Base-by-base conservation (phyloP, 2,797 vertebrate species). In the Galaxias olidus region DNA sequence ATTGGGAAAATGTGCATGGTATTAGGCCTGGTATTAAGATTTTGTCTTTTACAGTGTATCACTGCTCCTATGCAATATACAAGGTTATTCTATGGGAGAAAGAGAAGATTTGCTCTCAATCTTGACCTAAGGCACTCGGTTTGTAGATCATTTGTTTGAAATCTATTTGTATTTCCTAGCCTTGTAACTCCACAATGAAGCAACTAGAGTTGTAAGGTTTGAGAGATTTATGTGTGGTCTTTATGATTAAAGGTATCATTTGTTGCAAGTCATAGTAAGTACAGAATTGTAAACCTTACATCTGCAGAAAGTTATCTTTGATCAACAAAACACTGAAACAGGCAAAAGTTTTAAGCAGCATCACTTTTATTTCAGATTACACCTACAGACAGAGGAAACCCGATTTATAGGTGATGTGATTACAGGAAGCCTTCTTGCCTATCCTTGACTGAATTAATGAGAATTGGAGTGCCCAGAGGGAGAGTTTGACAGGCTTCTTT, bases 401-500 rank as follows among this genome's bases (percentile, higher is more conserved):
- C 30, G 30, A 30, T 30, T 30, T 3, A 30, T 30, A 30, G 30
- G 30, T 30, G 30, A 30, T 30, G 6, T 30, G 30, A 30, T 30
- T 30, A 30, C 30, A 30, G 30, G 30, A 30, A 30, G 30, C 2
- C 6, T 3, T 30, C 30, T 30, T 30, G 30, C 30, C 30, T 6
- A n/a, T 30, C 30, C 30, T 2, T 30, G 30, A 3, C 30, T 30
- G 50, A 63, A 63, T 47, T 66, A 63, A 72, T 71, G 69, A 79
- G 69, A 50, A 71, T 64, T 69, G 52, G 48, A 65, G 61, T 61
- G 61, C 58, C 30, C 47, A 14, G 40, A 59, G 42, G 57, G 48
- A 61, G 72, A 66, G 67, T 76, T 69, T 77, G 73, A 76, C 61
- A 57, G 65, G 60, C 59, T 30, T 79, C 50, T 81, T 79, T 67